Base-by-base conservation (phyloP, 2,113 vertebrate species). In the Oophaga pumilio region DNA sequence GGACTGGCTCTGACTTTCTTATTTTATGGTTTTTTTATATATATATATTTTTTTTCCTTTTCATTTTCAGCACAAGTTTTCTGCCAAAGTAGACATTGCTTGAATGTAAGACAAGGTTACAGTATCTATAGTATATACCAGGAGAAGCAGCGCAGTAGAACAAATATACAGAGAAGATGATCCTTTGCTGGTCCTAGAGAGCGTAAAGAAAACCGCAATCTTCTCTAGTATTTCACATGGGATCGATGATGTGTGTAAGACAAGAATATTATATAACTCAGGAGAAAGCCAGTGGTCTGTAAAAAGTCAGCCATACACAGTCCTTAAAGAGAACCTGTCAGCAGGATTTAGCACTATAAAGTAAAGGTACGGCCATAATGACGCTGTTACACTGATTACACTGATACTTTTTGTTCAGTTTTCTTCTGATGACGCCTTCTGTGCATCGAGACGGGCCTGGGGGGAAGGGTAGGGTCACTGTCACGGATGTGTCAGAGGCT, bases 121-220 rank as follows among this genome's bases (percentile, higher is more conserved):
- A 59, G 74, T 77, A 77, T 73, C 22, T 76, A 22, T 60, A 85
- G 18, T 76, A 22, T 60, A 85, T 20, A 33, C 84, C 33, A 28
- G 84, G 28, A 77, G 59, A 59, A 77, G 84, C 84, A 52, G 73
- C 17, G 33, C 73, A 26, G 33, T 2, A 85, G 57, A 76, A 85
- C 56, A 85, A 85, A 85, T 77, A 85, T 77, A 85, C 84, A 77
- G 73, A 59, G 11, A 77, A 85, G 59, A 85, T 26, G 84, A 85
- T 77, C 73, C 84, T 64, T 85, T 85, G 84, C 73, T 85, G 52
- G 57, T 64, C 28, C 64, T 62, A 49, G 53, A 76, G 20, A 79
- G 17, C 57, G 43, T 64, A 64, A 82, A 82, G 78, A 59, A 82
- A 82, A 56, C 76, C 76, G 2, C 49, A 53, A 20, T 82, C 79